These are phyloP conservation scores for Benitochromis conjunctus DNA, from an alignment of 2,113 vertebrate species.

Conservation along the genomic window DNA sequence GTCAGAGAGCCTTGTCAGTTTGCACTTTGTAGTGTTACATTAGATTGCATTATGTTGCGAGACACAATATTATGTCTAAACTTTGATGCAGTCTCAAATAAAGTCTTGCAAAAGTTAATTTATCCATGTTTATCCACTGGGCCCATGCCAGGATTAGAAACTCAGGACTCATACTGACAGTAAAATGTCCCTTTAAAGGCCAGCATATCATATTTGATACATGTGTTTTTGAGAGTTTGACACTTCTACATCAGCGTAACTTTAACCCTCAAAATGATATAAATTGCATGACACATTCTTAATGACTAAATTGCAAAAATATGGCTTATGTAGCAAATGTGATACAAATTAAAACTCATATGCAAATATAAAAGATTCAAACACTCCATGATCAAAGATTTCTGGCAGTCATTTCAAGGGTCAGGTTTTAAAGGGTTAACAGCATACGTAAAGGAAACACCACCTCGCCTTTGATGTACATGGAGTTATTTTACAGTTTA, in stretches of 20 bases:
- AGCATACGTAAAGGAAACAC: not conserved
- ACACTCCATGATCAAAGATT: too few relatives aligned
- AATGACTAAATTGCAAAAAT: too few relatives aligned
- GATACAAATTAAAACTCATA: too few relatives aligned
- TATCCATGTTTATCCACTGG: not conserved
- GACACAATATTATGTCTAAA: not conserved
- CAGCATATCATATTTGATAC: too few relatives aligned
- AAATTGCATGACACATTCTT: too few relatives aligned
- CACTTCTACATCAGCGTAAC: too few relatives aligned
- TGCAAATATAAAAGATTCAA: too few relatives aligned
- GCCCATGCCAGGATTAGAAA: not conserved
- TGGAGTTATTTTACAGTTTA: not conserved
- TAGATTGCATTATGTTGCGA: not conserved
- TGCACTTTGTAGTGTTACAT: not conserved
- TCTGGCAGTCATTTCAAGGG: too few relatives aligned
- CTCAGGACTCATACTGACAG: not conserved
- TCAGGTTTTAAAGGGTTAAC: not conserved
- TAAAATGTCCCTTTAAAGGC: not conserved
- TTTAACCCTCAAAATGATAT: too few relatives aligned
- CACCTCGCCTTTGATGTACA: not conserved
- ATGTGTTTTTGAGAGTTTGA: too few relatives aligned
- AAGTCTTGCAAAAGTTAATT: not conserved
- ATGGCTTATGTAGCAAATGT: too few relatives aligned
- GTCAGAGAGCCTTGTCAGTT: not conserved
- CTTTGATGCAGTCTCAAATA: constrained; percentile 7